Percentiles rank a stretch among this genome's conserved stretches.
These are phyloP conservation scores for Albula glossodonta DNA, from an alignment of 2,113 vertebrate genomes.

Conservation along the genomic window DNA sequence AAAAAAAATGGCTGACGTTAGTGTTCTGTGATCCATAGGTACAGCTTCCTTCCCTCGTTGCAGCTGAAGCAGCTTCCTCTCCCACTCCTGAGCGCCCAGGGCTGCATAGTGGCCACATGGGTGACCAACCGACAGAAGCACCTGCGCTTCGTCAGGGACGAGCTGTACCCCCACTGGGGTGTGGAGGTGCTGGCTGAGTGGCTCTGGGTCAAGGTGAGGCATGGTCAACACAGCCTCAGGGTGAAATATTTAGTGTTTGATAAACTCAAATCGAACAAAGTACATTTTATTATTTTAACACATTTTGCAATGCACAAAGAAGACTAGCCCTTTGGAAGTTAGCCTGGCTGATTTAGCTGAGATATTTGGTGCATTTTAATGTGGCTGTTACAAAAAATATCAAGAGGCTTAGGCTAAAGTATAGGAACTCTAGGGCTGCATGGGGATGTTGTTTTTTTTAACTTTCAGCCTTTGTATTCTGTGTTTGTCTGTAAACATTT, in stretches of 20 bases:
- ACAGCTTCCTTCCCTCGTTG: conserved; percentile 76
- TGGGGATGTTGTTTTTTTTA: background rate
- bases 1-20: background rate
- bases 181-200: conserved; percentile 81
- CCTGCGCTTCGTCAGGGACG: conserved; percentile 81
- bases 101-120: conserved; percentile 87
- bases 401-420: background rate
- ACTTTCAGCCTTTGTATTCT: background rate
- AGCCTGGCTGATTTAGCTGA: background rate
- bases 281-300: no score
- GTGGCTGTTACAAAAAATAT: background rate
- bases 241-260: no score
- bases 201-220: conserved; percentile 93
- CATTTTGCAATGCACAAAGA: no score
- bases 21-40: conserved; percentile 64
- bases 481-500: background rate
- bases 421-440: background rate
- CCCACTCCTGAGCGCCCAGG: conserved; percentile 71
- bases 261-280: no score
- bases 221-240: background rate
- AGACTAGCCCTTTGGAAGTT: background rate
- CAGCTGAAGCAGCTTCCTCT: conserved; percentile 86
- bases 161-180: conserved; percentile 90
- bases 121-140: conserved; percentile 92
- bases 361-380: background rate